phyloP scores from a whole-genome alignment of 2,888 invertebrate genomes.

The Cremastobaeus sp. region DNA sequence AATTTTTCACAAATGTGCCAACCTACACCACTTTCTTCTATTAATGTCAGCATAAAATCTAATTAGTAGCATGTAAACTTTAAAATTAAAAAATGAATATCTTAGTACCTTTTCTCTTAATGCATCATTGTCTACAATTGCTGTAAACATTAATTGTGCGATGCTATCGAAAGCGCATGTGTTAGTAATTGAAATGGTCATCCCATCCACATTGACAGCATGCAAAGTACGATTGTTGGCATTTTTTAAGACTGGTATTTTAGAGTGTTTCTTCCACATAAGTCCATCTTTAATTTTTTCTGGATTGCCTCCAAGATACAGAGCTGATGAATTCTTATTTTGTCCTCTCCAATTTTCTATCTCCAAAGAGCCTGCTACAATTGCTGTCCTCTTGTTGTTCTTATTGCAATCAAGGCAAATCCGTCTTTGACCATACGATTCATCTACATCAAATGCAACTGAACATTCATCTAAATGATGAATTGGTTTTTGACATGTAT shows the following conservation, averaged over 20 bases:
- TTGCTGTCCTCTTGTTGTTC: too few species aligned
- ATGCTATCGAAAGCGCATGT: conserved; percentile 22
- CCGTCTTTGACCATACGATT: conserved; percentile 11
- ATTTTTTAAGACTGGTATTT: conserved; percentile 11
- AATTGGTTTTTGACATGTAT: conserved; percentile 5
- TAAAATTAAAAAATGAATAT: too few species aligned
- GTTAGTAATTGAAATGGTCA: conserved; percentile 1
- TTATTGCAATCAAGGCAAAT: conserved; percentile 2
- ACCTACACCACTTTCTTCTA: too few species aligned
- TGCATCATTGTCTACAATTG: conserved; percentile 3
- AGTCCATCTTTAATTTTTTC: conserved; percentile 5
- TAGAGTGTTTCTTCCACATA: conserved; percentile 3
- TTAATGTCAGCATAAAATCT: too few species aligned
- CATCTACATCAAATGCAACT: conserved; percentile 1
- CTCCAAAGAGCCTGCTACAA: not conserved
- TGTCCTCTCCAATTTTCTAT: conserved; percentile 20
- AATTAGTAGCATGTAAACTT: too few species aligned
- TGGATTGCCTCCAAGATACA: conserved; percentile 9
- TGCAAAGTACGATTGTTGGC: not conserved
- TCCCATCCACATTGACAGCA: conserved; percentile 2
- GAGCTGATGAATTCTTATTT: not conserved
- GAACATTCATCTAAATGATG: conserved; percentile 19
- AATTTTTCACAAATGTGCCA: too few species aligned
- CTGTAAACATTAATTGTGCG: not conserved
- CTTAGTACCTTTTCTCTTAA: not conserved